These are phyloP conservation scores for Plagodis dolabraria DNA, from an alignment of 2,888 invertebrate species.

Conservation along the genomic window DNA sequence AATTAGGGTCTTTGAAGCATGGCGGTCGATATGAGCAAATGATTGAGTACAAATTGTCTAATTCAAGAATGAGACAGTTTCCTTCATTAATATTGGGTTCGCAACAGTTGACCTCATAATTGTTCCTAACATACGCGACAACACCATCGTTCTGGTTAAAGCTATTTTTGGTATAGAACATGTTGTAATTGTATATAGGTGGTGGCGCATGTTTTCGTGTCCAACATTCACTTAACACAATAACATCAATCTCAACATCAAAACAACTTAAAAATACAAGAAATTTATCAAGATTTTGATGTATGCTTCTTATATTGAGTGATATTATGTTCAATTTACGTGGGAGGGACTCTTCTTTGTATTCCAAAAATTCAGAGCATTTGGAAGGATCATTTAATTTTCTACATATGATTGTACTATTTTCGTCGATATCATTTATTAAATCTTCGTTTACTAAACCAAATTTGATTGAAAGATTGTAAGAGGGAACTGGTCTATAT, in stretches of 20 bases:
- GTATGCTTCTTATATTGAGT: constrained; percentile 1
- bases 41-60: not conserved
- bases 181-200: constrained; percentile 5
- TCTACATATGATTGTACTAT: not conserved
- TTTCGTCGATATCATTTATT: too few species aligned
- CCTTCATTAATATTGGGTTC: constrained; percentile 1
- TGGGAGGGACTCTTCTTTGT: not conserved
- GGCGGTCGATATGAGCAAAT: constrained; percentile 1
- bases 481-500: too few species aligned
- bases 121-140: not conserved
- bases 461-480: too few species aligned
- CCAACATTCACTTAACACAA: constrained; percentile 4
- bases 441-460: too few species aligned
- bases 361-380: not conserved
- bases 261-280: not conserved
- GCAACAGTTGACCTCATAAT: not conserved
- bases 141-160: constrained; percentile 6
- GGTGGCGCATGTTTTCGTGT: constrained; percentile 3
- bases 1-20: not conserved
- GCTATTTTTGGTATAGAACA: constrained; percentile 1
- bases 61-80: constrained; percentile 1
- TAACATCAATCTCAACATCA: not conserved
- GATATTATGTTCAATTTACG: not conserved
- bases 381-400: not conserved
- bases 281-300: constrained; percentile 1